Base-by-base conservation (phyloP, 2,113 vertebrate species). In the Spizaetus ornatus region DNA sequence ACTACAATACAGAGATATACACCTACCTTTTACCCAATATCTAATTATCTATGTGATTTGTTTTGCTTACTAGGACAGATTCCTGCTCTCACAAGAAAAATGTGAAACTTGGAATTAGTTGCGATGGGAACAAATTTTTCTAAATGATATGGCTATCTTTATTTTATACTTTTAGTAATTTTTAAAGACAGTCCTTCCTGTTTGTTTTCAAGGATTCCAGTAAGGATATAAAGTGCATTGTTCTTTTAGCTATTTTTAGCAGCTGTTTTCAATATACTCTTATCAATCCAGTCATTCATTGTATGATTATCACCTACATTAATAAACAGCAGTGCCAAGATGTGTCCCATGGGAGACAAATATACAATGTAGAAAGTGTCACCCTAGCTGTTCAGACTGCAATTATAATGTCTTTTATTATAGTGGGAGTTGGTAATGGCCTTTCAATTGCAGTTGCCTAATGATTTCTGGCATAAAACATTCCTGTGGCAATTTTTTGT, bases 381-480 rank as follows among this genome's bases (percentile, higher is more conserved):
- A 76, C 40, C 36, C 83, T 16, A 66, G 77, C 48, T 91, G 86
- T 71, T 95, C 92, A 76, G 45, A 85, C 40, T 92, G 73, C 65
- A 88, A 95, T 92, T 95, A 93, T 79, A 78, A 72, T 56, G 80
- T 72, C 72, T 95, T 93, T 96, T 92, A 95, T 96, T 92, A 92
- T 74, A 92, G 88, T 86, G 83, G 84, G 65, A 96, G 82, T 67
- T 91, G 52, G 72, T 97, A 97, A 94, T 78, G 56, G 76, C 90
- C 94, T 92, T 95, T 96, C 88, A 93, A 76, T 95, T 92, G 90
- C 72, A 88, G 56, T 96, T 93, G 56, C 63, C 93, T 95, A 95
- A 96, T 62, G 95, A 96, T 96, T 96, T 94, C 76, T 95, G 94
- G 88, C 88, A 95, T 91, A 82, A 95, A 94, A 78, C 25, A 82